Evolutionary conservation across 2,113 vertebrate species (phyloP).

Genomic region (Neopipo cinnamomea): DNA sequence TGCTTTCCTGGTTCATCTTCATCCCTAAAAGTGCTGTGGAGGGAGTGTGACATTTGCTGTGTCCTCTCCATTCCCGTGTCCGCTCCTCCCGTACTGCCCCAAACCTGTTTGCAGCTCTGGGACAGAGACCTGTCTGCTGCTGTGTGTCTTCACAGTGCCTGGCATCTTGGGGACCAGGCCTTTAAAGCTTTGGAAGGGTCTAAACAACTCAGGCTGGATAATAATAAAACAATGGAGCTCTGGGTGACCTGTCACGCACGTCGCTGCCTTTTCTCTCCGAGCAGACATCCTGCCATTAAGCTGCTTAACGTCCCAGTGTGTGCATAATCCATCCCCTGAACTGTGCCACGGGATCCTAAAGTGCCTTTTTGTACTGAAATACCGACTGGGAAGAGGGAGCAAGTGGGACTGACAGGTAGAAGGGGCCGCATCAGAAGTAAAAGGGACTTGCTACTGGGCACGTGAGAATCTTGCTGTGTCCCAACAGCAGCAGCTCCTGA

Average conservation of each 20-base stretch:
- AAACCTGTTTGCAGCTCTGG: accelerated
- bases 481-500: background rate
- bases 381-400: background rate
- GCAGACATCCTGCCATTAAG: slow-evolving; percentile 9
- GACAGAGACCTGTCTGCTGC: background rate
- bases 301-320: background rate
- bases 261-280: background rate
- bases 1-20: background rate
- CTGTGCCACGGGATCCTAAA: accelerated
- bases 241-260: background rate
- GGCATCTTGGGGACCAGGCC: background rate
- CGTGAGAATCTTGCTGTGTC: background rate
- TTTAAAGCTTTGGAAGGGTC: background rate
- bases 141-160: background rate
- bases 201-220: background rate
- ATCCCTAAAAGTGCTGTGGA: background rate
- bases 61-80: accelerated
- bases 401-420: background rate
- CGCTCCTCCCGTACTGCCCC: background rate
- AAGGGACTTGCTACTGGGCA: accelerated
- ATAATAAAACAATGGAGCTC: background rate
- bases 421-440: background rate
- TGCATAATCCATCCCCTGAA: background rate
- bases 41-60: background rate
- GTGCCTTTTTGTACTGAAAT: accelerated